Evolutionary conservation across 2,797 vertebrate genomes (phyloP).

Genomic region (Nannoperca obscura): DNA sequence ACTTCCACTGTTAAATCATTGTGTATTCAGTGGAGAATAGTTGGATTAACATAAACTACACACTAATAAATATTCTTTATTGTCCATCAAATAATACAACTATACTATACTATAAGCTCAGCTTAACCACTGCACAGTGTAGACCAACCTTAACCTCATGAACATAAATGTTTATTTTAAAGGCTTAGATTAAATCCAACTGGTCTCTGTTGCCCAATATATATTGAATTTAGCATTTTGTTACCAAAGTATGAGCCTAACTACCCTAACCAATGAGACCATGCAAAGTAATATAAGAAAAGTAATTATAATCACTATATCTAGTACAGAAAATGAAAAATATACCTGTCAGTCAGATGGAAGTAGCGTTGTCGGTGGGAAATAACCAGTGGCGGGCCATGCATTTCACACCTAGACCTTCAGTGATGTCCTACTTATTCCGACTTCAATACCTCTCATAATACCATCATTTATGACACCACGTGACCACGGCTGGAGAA

Average conservation of each 20-base stretch:
- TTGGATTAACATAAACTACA: conserved; percentile 26
- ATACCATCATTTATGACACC: too few relatives aligned
- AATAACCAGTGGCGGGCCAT: not conserved
- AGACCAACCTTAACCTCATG: not conserved
- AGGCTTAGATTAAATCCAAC: conserved; percentile 19
- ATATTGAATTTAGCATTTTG: not conserved
- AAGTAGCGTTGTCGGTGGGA: not conserved
- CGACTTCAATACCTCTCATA: too few relatives aligned
- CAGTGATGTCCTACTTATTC: too few relatives aligned
- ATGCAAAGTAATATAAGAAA: not conserved
- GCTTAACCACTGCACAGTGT: not conserved
- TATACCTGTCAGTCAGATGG: not conserved
- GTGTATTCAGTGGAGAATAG: conserved; percentile 60
- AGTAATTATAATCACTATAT: not conserved
- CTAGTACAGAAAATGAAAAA: not conserved
- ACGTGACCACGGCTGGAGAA: too few relatives aligned
- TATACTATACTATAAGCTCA: not conserved
- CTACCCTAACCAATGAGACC: not conserved
- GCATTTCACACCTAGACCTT: too few relatives aligned
- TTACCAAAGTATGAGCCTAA: not conserved
- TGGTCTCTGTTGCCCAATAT: conserved; percentile 4
- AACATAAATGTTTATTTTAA: conserved; percentile 31
- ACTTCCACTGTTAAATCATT: conserved; percentile 63
- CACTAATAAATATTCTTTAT: conserved; percentile 59
- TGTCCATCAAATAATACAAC: conserved; percentile 52